Evolutionary conservation across 2,888 invertebrate species (phyloP).

Genomic region (Eurytoma californica): DNA sequence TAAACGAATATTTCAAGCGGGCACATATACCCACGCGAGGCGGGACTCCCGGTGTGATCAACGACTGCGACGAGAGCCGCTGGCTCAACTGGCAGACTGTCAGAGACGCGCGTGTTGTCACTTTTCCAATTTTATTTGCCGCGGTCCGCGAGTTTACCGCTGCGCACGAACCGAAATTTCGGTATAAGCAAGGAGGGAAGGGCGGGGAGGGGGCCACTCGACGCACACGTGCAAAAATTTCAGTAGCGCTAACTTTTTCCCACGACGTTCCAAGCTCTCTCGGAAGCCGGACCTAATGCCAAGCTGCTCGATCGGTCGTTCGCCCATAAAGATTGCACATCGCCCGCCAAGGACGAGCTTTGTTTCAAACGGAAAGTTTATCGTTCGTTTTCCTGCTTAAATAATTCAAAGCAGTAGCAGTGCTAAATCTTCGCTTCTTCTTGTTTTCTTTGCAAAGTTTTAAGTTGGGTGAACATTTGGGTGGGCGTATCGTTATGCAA

Average conservation of each 20-base stretch:
- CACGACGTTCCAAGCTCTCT: too few relatives aligned
- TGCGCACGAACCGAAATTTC: not conserved
- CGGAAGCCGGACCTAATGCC: too few relatives aligned
- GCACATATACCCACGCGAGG: not conserved
- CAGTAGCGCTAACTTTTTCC: not conserved
- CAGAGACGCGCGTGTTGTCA: conserved; percentile 26
- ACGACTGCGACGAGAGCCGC: not conserved
- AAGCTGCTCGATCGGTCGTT: too few relatives aligned
- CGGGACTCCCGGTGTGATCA: not conserved
- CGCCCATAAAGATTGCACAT: too few relatives aligned
- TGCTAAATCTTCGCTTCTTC: too few relatives aligned
- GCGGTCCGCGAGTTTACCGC: not conserved
- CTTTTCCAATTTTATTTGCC: conserved; percentile 32
- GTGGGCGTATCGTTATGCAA: too few relatives aligned
- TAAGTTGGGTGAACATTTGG: too few relatives aligned
- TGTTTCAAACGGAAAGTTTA: too few relatives aligned
- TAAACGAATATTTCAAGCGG: conserved; percentile 5
- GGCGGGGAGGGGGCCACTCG: not conserved
- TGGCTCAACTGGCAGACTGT: conserved; percentile 35
- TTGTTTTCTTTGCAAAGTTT: too few relatives aligned
- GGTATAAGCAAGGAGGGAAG: not conserved
- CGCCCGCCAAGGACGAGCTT: too few relatives aligned
- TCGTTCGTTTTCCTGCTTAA: too few relatives aligned
- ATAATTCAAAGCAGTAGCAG: too few relatives aligned
- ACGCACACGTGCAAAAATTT: conserved; percentile 10